These are phyloP conservation scores for Urosaurus nigricauda DNA, from an alignment of 2,797 vertebrate species.

Conservation along the genomic window DNA sequence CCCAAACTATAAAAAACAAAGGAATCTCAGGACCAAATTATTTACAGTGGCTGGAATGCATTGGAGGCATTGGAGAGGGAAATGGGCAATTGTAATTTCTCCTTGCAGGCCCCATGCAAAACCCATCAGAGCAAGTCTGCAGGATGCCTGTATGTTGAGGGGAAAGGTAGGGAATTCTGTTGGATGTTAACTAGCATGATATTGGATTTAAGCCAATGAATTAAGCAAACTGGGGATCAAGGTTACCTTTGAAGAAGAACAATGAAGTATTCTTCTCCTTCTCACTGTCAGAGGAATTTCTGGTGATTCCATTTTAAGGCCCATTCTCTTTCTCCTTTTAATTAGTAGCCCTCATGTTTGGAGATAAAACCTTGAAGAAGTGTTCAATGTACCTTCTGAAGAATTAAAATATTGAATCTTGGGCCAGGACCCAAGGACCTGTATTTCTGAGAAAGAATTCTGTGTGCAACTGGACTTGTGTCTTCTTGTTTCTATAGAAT, in stretches of 20 bases:
- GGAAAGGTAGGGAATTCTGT: not conserved
- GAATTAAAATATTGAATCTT: not conserved
- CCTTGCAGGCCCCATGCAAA: not conserved
- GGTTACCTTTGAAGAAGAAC: not conserved
- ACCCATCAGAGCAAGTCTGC: not conserved
- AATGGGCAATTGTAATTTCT: not conserved
- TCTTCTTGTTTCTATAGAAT: not conserved
- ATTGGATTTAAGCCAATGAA: not conserved
- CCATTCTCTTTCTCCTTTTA: not conserved
- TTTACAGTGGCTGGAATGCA: not conserved
- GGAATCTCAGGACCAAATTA: not conserved
- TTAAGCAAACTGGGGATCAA: not conserved
- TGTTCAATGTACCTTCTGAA: not conserved
- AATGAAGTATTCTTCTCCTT: not conserved
- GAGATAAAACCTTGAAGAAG: not conserved
- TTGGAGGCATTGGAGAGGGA: not conserved
- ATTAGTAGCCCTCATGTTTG: not conserved
- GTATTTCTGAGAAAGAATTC: not conserved
- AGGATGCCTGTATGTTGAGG: too few relatives aligned
- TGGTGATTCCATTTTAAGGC: not conserved
- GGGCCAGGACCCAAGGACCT: not conserved
- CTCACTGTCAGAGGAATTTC: not conserved
- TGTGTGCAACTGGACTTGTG: not conserved
- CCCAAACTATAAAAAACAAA: constrained; percentile 50
- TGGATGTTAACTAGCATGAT: not conserved